Base-by-base conservation (phyloP, 1,140 invertebrate species). In the Drosophila oshimai region DNA sequence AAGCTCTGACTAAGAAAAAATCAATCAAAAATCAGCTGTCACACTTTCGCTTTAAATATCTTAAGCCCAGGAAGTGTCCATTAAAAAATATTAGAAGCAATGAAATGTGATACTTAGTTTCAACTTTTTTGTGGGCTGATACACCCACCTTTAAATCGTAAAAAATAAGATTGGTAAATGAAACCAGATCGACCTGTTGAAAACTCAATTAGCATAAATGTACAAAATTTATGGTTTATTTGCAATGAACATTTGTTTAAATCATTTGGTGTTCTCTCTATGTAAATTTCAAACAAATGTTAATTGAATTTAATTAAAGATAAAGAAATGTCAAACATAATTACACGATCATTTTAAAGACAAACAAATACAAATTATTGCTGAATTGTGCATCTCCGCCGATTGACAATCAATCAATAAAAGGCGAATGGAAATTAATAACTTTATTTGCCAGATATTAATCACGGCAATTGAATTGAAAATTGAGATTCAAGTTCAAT, bases 161-260 rank as follows among this genome's bases (percentile, higher is more conserved):
- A n/a, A n/a, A 71, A 76, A 71, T 76, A 71, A 72, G 34, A 53
- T 28, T 41, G 31, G 29, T 22, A 42, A 53, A 58, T 36, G 55
- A 62, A 78, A 78, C 75, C 75, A 78, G 75, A 78, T 61, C 75
- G 58, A 42, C 70, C 50, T 60, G 75, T 50, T 78, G 75, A 78
- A 24, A 72, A 51, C 46, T 42, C 75, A 79, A 78, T 74, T 74
- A 79, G 75, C 69, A 80, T 74, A 80, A 53, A 34, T 49, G 61
- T 26, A 12, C 37, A 9, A 80, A 79, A 79, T 79, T 80, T 80
- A 79, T 79, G 77, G 71, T 60, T 57, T 80, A 80, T 80, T 80
- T 74, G 75, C 51, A 42, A 60, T 49, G 60, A 34, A 77, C 20
- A 74, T 78, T 78, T 79, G 75, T 79, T 78, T 50, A 28, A 62